Conservation (phyloP, 2,888 invertebrate species). For the Malacosoma neustria region DNA sequence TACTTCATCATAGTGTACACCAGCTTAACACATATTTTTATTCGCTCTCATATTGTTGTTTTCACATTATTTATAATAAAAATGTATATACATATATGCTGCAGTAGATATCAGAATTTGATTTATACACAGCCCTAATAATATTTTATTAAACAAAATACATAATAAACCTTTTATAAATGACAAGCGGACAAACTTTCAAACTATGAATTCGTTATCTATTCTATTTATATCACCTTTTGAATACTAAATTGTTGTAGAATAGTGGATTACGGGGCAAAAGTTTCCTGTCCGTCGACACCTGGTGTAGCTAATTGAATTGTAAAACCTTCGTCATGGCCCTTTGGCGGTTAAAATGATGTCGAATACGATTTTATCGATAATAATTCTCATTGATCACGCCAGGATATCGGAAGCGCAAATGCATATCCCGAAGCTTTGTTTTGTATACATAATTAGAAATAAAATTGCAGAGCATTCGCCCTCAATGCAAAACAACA, state of each 20-base stretch:
- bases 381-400: constrained; percentile 48
- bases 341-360: constrained; percentile 62
- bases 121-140: too few species aligned
- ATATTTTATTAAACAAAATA: too few species aligned
- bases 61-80: too few species aligned
- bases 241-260: constrained; percentile 51
- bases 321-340: constrained; percentile 66
- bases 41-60: too few species aligned
- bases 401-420: constrained; percentile 30
- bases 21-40: too few species aligned
- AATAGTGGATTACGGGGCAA: constrained; percentile 29
- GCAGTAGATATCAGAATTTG: too few species aligned
- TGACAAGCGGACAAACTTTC: constrained; percentile 19
- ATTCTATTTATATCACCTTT: constrained; percentile 29
- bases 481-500: neutral
- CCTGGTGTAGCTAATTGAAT: constrained; percentile 69
- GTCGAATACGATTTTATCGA: constrained; percentile 61
- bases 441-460: too few species aligned
- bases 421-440: neutral
- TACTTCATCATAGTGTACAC: too few species aligned
- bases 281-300: constrained; percentile 52
- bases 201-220: constrained; percentile 45
- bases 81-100: too few species aligned
- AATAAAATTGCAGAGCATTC: too few species aligned
- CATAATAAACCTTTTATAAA: neutral